Evolutionary conservation across 1,140 invertebrate species (phyloP), one percentile per base, ranked within the genome.

Genomic region (Magallana gigas): DNA sequence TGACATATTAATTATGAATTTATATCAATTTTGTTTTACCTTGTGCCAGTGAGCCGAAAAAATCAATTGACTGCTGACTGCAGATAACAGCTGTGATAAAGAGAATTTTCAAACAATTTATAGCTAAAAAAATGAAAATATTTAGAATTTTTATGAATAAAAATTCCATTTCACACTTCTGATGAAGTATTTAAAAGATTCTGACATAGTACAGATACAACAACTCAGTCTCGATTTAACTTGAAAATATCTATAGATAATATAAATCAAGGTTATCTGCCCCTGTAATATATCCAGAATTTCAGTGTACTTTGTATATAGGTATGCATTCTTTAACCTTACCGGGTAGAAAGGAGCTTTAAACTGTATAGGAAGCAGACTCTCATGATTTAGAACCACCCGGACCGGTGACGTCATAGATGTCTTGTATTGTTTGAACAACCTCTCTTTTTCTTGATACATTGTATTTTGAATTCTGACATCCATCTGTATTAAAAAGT

Each of bases 21-120:
- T 48, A 57, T 29, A 48, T 80, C 16, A 80, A 12, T 48, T 48
- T 48, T 48, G 36, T 48, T 48, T 48, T 88, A 95, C 94, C 89
- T 96, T 96, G 92, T 98, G 98, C 92, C 97, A 97, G 92, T 98
- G 98, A 5, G 96, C 98, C 87, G 97, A 97, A 91, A 98, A 97
- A 91, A 98, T 97, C 87, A 98, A 95, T 92, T 97, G 96, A 60
- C 97, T 97, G 84, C 95, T 95, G 82, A 97, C 94, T 91, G 90
- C 86, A 83, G 90, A 90, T 36, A 93, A 84, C 14, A 94, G 88
- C 93, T 94, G 89, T 16, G 88, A 93, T 68, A 58, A 29, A 48
- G 3, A 48, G 2, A 83, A 85, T 71, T 68, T 76, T n/a, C 5
- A 16, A 58, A 83, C 7, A 57, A 56, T 48, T 83, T 9, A 12